A percentile compares a stretch with the other conserved stretches of the same genome.
Evolutionary conservation across 2,797 vertebrate species (phyloP).

Genomic region (Triplophysa bombifrons): DNA sequence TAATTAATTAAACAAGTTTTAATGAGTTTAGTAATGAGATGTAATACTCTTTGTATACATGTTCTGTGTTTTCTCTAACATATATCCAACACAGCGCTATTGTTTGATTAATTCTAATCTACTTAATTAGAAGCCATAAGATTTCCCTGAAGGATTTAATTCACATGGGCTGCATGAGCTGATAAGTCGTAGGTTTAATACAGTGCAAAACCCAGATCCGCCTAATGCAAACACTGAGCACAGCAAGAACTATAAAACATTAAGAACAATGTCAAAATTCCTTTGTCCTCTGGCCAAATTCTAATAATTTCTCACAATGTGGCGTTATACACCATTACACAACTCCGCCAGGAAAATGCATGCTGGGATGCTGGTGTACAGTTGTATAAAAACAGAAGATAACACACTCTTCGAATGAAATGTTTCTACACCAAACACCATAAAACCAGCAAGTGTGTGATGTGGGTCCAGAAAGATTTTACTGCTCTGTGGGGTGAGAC

Average conservation of each 20-base stretch:
- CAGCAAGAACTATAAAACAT: slow-evolving; percentile 30
- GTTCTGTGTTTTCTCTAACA: slow-evolving; percentile 61
- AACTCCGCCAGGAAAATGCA: slow-evolving; percentile 19
- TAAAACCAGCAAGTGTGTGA: slow-evolving; percentile 49
- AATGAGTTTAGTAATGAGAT: slow-evolving; percentile 77
- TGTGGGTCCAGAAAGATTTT: slow-evolving; percentile 50
- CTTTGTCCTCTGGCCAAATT: slow-evolving; percentile 33
- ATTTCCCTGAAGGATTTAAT: slow-evolving; percentile 76
- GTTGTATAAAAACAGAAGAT: slow-evolving; percentile 32
- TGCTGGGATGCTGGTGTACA: slow-evolving; percentile 25
- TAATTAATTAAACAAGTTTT: slow-evolving; percentile 73
- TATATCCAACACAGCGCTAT: slow-evolving; percentile 61
- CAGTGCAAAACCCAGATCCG: slow-evolving; percentile 36
- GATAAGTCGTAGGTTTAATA: slow-evolving; percentile 77
- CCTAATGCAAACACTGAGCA: slow-evolving; percentile 17
- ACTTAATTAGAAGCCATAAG: slow-evolving; percentile 78
- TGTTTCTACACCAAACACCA: slow-evolving; percentile 57
- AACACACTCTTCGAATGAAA: slow-evolving; percentile 34
- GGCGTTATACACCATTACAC: slow-evolving; percentile 40
- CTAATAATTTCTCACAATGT: slow-evolving; percentile 41
- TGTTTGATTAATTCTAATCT: slow-evolving; percentile 78
- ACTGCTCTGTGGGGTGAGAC: slow-evolving; percentile 41
- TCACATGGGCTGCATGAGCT: slow-evolving; percentile 69
- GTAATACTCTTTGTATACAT: slow-evolving; percentile 50
- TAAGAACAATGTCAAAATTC: slow-evolving; percentile 15